Evolutionary conservation across 2,113 vertebrate genomes (phyloP), one percentile per base, ranked within the genome.

Genomic region (Sinocyclocheilus grahami): DNA sequence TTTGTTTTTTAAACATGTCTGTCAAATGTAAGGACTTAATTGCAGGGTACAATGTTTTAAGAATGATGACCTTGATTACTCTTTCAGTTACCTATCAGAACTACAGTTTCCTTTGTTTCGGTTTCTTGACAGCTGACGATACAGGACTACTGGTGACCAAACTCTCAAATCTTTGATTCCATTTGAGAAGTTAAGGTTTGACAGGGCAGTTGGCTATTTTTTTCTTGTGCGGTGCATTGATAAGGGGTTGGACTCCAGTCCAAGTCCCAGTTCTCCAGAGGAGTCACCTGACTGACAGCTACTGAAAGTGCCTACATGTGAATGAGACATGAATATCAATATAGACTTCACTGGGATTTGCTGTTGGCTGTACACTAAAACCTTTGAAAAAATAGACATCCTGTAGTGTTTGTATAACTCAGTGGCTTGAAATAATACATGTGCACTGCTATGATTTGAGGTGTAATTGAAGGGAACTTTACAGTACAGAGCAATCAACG

Each of bases 261-360:
- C 69, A 85, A 83, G 84, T 82, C 91, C 87, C 89, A 90, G 89
- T 85, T 82, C 82, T 81, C 84, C 74, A 92, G 84, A 89, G 89
- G 88, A 76, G 76, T 72, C 75, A 39, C 69, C 78, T 82, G 89
- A 91, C 85, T 87, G 92, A 90, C 89, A 86, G 86, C 62, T 20
- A 82, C 83, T 72, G 30, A 79, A 30, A 82, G 86, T 67, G 89
- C 85, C 83, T 87, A 86, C 83, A 6, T 33, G 14, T 86, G 62
- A 90, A 85, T 86, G 80, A 69, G 2, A 2, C 78, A 86, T 91
- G 89, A 92, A 92, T 92, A 88, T 91, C 89, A 88, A 88, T 86
- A 89, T 51, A 91, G 89, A 91, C 89, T 91, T 89, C 63, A 39
- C 71, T 9, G 53, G 62, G 79, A 24, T 90, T 87, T 83, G 72